These are phyloP conservation scores for Drosophila rubida DNA, from an alignment of 2,888 invertebrate genomes.

Conservation along the genomic window DNA sequence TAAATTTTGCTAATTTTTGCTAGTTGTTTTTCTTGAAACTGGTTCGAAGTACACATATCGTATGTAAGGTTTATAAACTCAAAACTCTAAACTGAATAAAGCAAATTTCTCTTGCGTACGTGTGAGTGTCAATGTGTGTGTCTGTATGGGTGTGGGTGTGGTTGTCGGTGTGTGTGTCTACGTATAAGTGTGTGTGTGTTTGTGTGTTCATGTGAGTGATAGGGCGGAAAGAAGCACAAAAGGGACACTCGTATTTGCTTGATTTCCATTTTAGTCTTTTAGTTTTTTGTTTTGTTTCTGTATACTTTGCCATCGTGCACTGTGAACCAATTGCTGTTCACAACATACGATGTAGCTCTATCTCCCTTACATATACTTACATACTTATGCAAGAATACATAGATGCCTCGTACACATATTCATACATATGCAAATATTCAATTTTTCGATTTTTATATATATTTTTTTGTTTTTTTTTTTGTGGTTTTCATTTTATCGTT, in stretches of 20 bases:
- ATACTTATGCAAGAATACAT: constrained; percentile 19
- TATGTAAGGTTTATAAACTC: constrained; percentile 49
- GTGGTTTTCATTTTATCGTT: constrained; percentile 7
- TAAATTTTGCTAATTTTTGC: constrained; percentile 83
- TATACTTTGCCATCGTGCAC: constrained; percentile 23
- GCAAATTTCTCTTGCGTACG: constrained; percentile 24
- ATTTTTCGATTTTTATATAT: constrained; percentile 21
- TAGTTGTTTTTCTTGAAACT: constrained; percentile 70
- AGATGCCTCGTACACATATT: constrained; percentile 27
- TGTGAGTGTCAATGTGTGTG: constrained; percentile 30
- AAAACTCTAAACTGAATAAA: constrained; percentile 55
- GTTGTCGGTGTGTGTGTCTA: constrained; percentile 21
- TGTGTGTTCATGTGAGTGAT: constrained; percentile 23
- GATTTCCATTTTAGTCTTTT: constrained; percentile 70
- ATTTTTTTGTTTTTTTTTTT: not conserved
- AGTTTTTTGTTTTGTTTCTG: constrained; percentile 43
- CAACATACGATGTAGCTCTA: constrained; percentile 43
- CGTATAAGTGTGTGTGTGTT: constrained; percentile 16
- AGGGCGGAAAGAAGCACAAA: constrained; percentile 67
- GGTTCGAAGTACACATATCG: constrained; percentile 54
- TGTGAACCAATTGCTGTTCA: constrained; percentile 43
- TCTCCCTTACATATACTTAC: constrained; percentile 21
- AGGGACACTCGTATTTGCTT: constrained; percentile 55
- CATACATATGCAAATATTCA: constrained; percentile 42
- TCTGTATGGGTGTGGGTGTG: constrained; percentile 16